Evolutionary conservation across 2,113 vertebrate species (phyloP).

Genomic region (Panthera tigris): DNA sequence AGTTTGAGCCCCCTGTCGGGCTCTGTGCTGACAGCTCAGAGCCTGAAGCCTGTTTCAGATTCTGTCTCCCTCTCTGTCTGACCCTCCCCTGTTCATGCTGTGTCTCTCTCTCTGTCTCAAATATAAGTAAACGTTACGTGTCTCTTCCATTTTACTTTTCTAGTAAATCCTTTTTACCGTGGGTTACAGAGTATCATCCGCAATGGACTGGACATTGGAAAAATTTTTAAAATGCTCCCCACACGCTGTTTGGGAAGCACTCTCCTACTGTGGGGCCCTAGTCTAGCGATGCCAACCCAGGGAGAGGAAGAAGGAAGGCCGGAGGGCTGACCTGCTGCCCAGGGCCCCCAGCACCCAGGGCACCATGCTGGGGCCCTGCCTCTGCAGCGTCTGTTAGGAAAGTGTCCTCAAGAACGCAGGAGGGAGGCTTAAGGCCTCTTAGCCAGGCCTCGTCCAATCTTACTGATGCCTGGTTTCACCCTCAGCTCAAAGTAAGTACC

Average conservation of each 20-base stretch:
- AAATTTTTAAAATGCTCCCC: not conserved
- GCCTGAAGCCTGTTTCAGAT: too few species aligned
- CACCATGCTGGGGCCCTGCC: rapidly evolving
- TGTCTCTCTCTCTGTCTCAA: not conserved
- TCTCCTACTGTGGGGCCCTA: not conserved
- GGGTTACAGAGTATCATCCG: not conserved
- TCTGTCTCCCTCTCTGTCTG: not conserved
- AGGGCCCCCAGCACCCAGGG: rapidly evolving
- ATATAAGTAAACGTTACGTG: not conserved
- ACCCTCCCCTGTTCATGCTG: not conserved
- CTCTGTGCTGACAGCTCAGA: not conserved
- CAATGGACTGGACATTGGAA: too few species aligned
- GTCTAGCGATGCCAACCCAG: too few species aligned
- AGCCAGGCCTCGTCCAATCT: not conserved
- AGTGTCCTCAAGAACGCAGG: not conserved
- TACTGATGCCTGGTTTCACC: not conserved
- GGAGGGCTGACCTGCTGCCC: not conserved
- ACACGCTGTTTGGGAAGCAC: not conserved
- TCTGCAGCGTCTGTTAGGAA: not conserved
- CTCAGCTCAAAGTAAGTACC: not conserved
- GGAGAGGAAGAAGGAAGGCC: not conserved
- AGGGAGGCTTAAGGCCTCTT: not conserved
- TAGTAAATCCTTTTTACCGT: not conserved
- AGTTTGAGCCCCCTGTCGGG: not conserved
- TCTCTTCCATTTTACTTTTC: not conserved